Conservation (phyloP, 2,113 vertebrate genomes). For the Prietella phreatophila region DNA sequence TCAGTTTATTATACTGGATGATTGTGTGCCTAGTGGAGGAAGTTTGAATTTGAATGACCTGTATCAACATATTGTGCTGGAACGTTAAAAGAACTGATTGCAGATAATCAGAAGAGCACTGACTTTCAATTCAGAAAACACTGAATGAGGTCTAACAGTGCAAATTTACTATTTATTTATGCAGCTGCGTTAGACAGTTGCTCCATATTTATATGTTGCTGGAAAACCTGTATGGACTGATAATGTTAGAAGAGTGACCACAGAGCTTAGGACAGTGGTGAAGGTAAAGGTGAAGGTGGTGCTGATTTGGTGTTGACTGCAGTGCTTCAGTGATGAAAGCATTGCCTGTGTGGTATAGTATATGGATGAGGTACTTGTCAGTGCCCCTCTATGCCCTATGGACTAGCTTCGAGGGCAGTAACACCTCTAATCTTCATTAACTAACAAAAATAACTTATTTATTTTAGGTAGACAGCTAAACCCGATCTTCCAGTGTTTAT, state of each 20-base stretch:
- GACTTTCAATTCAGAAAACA: slow-evolving; percentile 4
- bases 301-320: not conserved
- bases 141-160: slow-evolving; percentile 8
- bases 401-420: not conserved
- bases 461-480: not conserved
- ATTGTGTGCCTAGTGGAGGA: not conserved
- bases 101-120: not conserved
- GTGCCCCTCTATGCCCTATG: not conserved
- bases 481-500: not conserved
- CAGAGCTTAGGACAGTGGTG: not conserved
- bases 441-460: not conserved
- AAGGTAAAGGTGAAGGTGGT: not conserved
- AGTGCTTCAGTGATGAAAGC: not conserved
- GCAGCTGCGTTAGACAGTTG: slow-evolving; percentile 7
- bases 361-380: too few species aligned
- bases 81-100: not conserved
- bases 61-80: not conserved
- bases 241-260: not conserved
- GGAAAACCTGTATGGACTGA: not conserved
- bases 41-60: not conserved
- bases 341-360: not conserved
- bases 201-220: not conserved
- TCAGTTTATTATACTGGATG: not conserved
- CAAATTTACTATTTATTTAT: slow-evolving; percentile 2
- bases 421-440: not conserved